Base-by-base conservation (phyloP, 2,797 vertebrate species). In the Trachurus trachurus region DNA sequence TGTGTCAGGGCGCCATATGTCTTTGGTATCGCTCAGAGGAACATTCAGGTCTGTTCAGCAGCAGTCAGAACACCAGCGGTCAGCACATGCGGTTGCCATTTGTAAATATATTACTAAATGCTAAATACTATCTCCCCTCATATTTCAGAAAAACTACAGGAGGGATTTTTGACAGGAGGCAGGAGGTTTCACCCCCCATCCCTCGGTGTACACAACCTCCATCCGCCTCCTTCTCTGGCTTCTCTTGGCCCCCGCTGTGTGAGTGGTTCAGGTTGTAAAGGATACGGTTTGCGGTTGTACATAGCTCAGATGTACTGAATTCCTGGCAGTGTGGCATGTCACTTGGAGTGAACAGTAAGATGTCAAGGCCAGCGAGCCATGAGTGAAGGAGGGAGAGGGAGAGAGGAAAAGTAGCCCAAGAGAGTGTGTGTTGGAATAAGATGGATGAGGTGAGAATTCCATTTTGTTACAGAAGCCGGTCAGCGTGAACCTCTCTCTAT, bases 381-480 rank as follows among this genome's bases (percentile, higher is more conserved):
- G 82, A 85, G 71, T 76, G 82, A 78, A 76, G 65, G 47, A 68
- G 74, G 22, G 75, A 63, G 71, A 52, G 66, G 44, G 60, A 50
- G 34, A 44, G 19, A 13, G 2, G n/a, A 40, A 16, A 62, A 74
- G 17, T 16, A 45, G 62, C 77, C 69, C 82, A n/a, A 34, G 82
- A 87, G 85, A 83, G 76, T 66, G 53, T 56, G 76, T 78, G 76
- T 44, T 75, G 78, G 83, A 92, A 58, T 71, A 88, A 92, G 86
- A 93, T 89, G 79, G 86, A 92, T 93, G 88, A 91, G 79, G 90
- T 92, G 91, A 76, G 79, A 92, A 87, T 83, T 82, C 62, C 71
- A 65, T 83, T 89, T 89, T 67, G 80, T 78, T 87, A 83, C 74
- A 71, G 70, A 61, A 76, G 70, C 74, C 21, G 31, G 45, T 81